Base-by-base conservation (phyloP, 1,140 invertebrate species). In the Metaphire vulgaris region DNA sequence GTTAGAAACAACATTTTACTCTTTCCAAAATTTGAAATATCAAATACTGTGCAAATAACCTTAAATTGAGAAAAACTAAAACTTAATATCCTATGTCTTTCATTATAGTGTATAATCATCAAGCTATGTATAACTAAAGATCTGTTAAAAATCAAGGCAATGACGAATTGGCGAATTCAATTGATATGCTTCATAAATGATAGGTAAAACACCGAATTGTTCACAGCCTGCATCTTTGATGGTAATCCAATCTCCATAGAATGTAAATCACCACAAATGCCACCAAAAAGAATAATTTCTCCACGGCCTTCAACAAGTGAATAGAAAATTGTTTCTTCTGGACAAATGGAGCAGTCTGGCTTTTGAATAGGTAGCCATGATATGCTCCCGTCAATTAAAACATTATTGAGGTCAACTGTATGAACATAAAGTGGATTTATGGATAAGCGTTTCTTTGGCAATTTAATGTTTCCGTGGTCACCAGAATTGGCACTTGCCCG, bases 211-310 rank as follows among this genome's bases (percentile, higher is more conserved):
- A 72, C 68, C 12, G 28, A 41, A 41, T 76, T 76, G 33, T 33
- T 71, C 30, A 76, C 75, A 28, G 31, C 34, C 21, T 71, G 26
- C 14, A 30, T 56, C 29, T 29, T 72, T 15, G n/a, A 29, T 14
- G 41, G 31, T 1, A 76, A 15, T 29, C 80, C 74, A 56, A 80
- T 79, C 76, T 83, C 81, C 80, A 83, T 81, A 1, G 80, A 78
- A 30, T 81, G 80, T 16, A 82, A 76, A 56, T 85, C 84, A 30
- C 78, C 79, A 31, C 81, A 79, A 56, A 97, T 92, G 73, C 95
- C 95, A 21, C 95, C 96, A 88, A 98, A 98, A 87, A 98, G 91
- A 69, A 98, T 92, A 21, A 98, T 84, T 88, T 98, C 95, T 28
- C 92, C 93, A 81, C 93, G 92, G 68, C 95, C 95, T 72, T 91